phyloP scores from a whole-genome alignment of 2,888 invertebrate genomes.

The Oscheius sp. region DNA sequence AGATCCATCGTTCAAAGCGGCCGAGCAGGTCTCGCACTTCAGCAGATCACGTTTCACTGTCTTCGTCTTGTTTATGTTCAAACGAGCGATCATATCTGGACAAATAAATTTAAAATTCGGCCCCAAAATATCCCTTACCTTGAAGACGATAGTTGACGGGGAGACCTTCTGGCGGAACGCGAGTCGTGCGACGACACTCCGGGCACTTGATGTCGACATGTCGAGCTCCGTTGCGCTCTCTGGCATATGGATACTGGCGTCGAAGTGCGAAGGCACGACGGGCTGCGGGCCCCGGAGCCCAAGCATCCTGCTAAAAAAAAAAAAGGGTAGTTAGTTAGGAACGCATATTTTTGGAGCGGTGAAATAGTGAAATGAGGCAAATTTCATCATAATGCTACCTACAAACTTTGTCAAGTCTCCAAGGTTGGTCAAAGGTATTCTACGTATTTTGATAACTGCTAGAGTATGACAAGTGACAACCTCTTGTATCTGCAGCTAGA shows the following conservation, averaged over 20 bases:
- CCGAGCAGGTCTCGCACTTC: conserved; percentile 4
- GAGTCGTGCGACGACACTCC: conserved; percentile 50
- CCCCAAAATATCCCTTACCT: conserved; percentile 21
- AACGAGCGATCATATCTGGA: conserved; percentile 38
- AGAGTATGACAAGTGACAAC: no score
- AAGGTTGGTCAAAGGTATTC: no score
- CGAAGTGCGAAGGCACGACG: no score
- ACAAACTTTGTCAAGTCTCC: no score
- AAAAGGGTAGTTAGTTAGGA: no score
- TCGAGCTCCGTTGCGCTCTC: not conserved
- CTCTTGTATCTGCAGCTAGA: no score
- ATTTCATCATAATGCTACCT: no score
- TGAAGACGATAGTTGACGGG: conserved; percentile 44
- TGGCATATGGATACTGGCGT: not conserved
- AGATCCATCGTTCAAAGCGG: not conserved
- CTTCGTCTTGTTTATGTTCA: conserved; percentile 13
- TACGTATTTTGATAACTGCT: no score
- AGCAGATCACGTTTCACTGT: not conserved
- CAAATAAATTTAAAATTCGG: not conserved
- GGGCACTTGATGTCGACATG: conserved; percentile 46
- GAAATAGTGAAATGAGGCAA: no score
- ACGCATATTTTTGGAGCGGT: no score
- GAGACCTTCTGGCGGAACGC: conserved; percentile 47
- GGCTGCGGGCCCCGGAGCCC: no score
- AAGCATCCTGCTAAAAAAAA: no score